Percentiles rank a stretch among this genome's conserved stretches.
These are phyloP conservation scores for Heliornis fulica DNA, from an alignment of 2,113 vertebrate genomes.

Conservation along the genomic window DNA sequence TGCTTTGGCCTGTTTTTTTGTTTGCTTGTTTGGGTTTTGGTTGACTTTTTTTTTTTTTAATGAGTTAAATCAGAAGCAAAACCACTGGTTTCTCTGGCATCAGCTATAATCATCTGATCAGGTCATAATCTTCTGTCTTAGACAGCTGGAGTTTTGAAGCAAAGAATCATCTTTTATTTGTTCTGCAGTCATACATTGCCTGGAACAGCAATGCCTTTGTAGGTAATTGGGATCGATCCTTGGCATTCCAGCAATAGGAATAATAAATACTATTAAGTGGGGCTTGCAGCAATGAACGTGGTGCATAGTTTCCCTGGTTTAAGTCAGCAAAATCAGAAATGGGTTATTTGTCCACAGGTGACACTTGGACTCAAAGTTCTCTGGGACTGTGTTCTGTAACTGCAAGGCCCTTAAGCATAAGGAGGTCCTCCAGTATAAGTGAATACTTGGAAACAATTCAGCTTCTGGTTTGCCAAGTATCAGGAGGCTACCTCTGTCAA, in stretches of 20 bases:
- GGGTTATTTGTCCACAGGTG: not conserved
- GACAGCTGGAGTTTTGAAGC: not conserved
- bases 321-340: not conserved
- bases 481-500: not conserved
- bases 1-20: not conserved
- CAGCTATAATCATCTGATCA: not conserved
- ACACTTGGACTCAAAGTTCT: not conserved
- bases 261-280: not conserved
- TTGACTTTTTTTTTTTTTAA: not conserved
- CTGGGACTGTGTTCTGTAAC: not conserved
- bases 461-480: not conserved
- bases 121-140: not conserved
- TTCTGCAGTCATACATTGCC: not conserved
- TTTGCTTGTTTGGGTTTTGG: not conserved
- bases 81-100: not conserved
- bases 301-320: not conserved
- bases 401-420: not conserved
- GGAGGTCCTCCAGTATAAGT: not conserved
- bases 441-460: not conserved
- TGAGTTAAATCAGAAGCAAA: not conserved
- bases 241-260: not conserved
- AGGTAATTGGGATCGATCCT: not conserved
- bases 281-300: not conserved
- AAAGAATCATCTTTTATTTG: not conserved
- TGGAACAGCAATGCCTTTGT: not conserved